phyloP scores from a whole-genome alignment of 2,888 invertebrate genomes.

The Philereme transversata region DNA sequence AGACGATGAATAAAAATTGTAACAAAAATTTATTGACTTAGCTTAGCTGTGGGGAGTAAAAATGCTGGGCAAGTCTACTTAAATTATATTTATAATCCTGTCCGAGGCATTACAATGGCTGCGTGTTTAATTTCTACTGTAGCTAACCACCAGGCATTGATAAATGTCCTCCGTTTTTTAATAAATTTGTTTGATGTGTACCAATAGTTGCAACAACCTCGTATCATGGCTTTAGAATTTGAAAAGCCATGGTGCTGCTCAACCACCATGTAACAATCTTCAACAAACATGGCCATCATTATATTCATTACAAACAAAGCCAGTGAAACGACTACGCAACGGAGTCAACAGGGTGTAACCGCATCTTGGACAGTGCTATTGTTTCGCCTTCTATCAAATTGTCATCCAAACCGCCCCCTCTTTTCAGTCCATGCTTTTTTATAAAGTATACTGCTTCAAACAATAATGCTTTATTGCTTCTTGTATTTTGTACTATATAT shows the following conservation, averaged over 20 bases:
- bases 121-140: too few relatives aligned
- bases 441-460: slow-evolving; percentile 63
- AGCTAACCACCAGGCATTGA: too few relatives aligned
- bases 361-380: slow-evolving; percentile 68
- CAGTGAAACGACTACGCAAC: slow-evolving; percentile 77
- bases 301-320: slow-evolving; percentile 68
- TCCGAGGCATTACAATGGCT: too few relatives aligned
- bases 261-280: slow-evolving; percentile 67
- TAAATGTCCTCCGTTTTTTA: too few relatives aligned
- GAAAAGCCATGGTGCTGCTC: slow-evolving; percentile 52
- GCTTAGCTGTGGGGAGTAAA: too few relatives aligned
- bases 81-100: too few relatives aligned
- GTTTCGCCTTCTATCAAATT: slow-evolving; percentile 72
- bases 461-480: slow-evolving; percentile 28
- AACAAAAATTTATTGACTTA: too few relatives aligned
- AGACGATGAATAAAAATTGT: too few relatives aligned
- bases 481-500: slow-evolving; percentile 16
- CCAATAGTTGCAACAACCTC: not conserved
- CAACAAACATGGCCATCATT: slow-evolving; percentile 68
- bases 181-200: too few relatives aligned
- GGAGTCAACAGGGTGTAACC: slow-evolving; percentile 72
- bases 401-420: slow-evolving; percentile 67
- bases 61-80: too few relatives aligned
- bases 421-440: slow-evolving; percentile 56
- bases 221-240: slow-evolving; percentile 45